Evolutionary conservation across 1,140 invertebrate species (phyloP), one percentile per base, ranked within the genome.

Genomic region (Pachypsylla venusta): DNA sequence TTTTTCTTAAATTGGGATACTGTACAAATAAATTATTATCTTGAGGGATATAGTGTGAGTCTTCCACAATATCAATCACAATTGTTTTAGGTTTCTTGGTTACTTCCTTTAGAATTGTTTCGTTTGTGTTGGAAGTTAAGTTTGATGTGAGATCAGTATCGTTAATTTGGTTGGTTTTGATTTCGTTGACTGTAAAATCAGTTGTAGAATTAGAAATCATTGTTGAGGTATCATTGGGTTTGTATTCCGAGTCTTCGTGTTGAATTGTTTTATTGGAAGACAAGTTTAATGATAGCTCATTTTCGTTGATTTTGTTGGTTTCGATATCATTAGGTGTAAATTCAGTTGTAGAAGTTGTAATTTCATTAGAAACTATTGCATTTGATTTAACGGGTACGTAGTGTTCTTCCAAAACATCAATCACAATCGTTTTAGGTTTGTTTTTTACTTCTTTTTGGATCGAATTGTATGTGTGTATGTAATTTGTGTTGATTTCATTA

Each of bases 1-100:
- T 48, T 19, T 48, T 48, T 48, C 42, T 48, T n/a, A 48, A 48
- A n/a, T 48, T 48, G 5, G 42, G 42, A 19, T 48, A 48, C n/a
- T 48, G 42, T 22, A 48, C 7, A 48, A 48, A 48, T n/a, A 19
- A 19, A 19, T 48, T 48, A n/a, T 48, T 22, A 4, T 48, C 22
- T 7, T 19, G 16, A 4, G 42, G 22, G 22, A 48, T 48, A 19
- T 10, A 48, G 16, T 48, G 16, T 4, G 42, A 48, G 16, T 48
- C 42, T 22, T 48, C 42, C 4, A 48, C 4, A 7, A 4, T 5
- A 19, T 48, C 42, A 48, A 48, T 48, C 16, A 48, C 22, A 4
- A 48, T 48, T 48, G 16, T 48, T 48, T 48, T 22, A 19, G 42
- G 42, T 4, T 4, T 4, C 42, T 48, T 48, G 42, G 42, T 35